Evolutionary conservation across 2,797 vertebrate genomes (phyloP).

Genomic region (Pogonophryne albipinna): DNA sequence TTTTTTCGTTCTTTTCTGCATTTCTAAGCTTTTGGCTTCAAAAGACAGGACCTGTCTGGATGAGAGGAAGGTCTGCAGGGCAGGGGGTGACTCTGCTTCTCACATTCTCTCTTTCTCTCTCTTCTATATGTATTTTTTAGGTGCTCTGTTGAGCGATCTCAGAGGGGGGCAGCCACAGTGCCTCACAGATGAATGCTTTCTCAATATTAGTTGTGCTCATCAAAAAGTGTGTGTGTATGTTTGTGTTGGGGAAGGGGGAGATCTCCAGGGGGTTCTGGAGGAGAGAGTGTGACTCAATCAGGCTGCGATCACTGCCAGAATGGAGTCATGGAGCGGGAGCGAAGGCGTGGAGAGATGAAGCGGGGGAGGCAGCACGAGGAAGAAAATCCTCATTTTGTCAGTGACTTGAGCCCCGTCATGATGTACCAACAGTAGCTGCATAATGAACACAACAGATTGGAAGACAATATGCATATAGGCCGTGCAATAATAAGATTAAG

Average conservation of each 20-base stretch:
- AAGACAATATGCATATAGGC: constrained; percentile 36
- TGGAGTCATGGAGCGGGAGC: constrained; percentile 54
- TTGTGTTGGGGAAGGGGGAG: constrained; percentile 37
- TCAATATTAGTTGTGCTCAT: constrained; percentile 80
- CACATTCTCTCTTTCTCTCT: constrained; percentile 33
- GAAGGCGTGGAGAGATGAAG: constrained; percentile 51
- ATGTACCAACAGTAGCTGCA: constrained; percentile 35
- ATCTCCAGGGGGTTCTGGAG: constrained; percentile 70
- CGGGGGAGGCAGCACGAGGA: constrained; percentile 24
- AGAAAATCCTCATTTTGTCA: constrained; percentile 45
- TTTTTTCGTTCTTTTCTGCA: constrained; percentile 63
- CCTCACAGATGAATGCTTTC: constrained; percentile 80
- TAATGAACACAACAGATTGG: constrained; percentile 39
- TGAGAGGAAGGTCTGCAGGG: constrained; percentile 70
- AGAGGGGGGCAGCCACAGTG: constrained; percentile 70
- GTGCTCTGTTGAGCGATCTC: constrained; percentile 73
- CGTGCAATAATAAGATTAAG: constrained; percentile 11
- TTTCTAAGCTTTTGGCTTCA: constrained; percentile 80
- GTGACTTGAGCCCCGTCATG: constrained; percentile 29
- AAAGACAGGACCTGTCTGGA: constrained; percentile 73
- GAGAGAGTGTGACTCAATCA: constrained; percentile 78
- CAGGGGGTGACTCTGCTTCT: constrained; percentile 49
- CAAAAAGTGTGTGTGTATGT: constrained; percentile 60
- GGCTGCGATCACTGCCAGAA: constrained; percentile 68
- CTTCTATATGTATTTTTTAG: constrained; percentile 75